Evolutionary conservation across 2,888 invertebrate genomes (phyloP).

Genomic region (Lamellibrachia columna): DNA sequence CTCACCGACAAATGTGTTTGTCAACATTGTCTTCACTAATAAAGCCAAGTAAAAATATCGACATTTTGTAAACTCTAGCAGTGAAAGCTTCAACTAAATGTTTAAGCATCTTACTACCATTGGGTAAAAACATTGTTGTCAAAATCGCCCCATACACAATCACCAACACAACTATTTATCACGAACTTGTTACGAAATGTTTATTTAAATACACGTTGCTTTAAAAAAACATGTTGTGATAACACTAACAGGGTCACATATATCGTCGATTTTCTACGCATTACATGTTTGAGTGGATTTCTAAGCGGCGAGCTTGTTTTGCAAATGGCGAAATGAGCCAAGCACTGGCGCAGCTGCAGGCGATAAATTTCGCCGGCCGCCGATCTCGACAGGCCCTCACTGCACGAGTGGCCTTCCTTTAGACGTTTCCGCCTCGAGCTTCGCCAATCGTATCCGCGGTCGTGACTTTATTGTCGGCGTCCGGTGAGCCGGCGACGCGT

Average conservation of each 20-base stretch:
- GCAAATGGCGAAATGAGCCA: conserved; percentile 16
- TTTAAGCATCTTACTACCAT: no score
- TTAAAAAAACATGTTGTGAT: not conserved
- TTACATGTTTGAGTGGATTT: conserved; percentile 8
- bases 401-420: conserved; percentile 16
- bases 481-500: not conserved
- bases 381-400: not conserved
- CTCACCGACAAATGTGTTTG: no score
- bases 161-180: no score
- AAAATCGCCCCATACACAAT: not conserved
- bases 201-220: not conserved
- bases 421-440: conserved; percentile 10
- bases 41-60: no score
- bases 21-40: no score
- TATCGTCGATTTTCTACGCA: not conserved
- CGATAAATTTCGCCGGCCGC: conserved; percentile 2
- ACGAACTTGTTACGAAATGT: not conserved
- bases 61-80: no score
- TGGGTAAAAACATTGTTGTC: not conserved
- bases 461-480: not conserved
- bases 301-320: not conserved
- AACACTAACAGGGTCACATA: not conserved
- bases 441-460: conserved; percentile 9
- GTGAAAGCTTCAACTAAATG: no score
- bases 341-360: not conserved